These are phyloP conservation scores for Thera obeliscata DNA, from an alignment of 2,888 invertebrate species.

Conservation along the genomic window DNA sequence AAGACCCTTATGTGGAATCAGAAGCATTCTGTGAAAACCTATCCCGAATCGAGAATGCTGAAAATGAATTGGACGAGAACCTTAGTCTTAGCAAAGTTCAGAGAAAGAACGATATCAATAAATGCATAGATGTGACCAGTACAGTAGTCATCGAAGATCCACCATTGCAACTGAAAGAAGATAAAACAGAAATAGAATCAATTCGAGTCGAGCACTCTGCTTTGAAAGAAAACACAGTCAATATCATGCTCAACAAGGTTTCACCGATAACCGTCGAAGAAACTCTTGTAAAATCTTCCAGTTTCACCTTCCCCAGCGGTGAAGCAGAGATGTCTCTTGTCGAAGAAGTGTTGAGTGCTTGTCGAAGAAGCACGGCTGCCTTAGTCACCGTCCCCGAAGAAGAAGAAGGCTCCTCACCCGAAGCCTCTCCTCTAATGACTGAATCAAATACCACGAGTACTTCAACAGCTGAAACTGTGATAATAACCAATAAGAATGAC, in stretches of 20 bases:
- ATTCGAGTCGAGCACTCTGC: conserved; percentile 70
- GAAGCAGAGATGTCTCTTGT: conserved; percentile 74
- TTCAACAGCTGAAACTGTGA: conserved; percentile 89
- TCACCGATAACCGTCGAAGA: conserved; percentile 57
- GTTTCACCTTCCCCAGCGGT: conserved; percentile 63
- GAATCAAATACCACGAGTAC: conserved; percentile 87
- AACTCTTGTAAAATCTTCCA: conserved; percentile 68
- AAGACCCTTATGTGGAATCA: conserved; percentile 77
- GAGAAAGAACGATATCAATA: conserved; percentile 79
- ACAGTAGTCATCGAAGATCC: conserved; percentile 58
- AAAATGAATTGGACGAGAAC: conserved; percentile 76
- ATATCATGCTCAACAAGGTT: conserved; percentile 69
- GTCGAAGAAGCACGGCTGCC: conserved; percentile 73
- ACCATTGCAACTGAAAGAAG: conserved; percentile 57
- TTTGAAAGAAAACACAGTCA: conserved; percentile 74
- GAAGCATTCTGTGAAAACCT: conserved; percentile 72
- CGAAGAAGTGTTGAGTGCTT: conserved; percentile 76
- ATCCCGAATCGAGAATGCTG: conserved; percentile 68
- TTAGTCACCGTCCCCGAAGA: conserved; percentile 86
- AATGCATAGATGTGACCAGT: conserved; percentile 64
- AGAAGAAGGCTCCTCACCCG: conserved; percentile 84
- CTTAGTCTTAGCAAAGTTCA: conserved; percentile 73
- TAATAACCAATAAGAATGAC: conserved; percentile 85
- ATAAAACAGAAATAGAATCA: conserved; percentile 67
- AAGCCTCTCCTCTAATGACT: conserved; percentile 85